phyloP scores from a whole-genome alignment of 1,140 invertebrate genomes.

The Platorchestia sp. region DNA sequence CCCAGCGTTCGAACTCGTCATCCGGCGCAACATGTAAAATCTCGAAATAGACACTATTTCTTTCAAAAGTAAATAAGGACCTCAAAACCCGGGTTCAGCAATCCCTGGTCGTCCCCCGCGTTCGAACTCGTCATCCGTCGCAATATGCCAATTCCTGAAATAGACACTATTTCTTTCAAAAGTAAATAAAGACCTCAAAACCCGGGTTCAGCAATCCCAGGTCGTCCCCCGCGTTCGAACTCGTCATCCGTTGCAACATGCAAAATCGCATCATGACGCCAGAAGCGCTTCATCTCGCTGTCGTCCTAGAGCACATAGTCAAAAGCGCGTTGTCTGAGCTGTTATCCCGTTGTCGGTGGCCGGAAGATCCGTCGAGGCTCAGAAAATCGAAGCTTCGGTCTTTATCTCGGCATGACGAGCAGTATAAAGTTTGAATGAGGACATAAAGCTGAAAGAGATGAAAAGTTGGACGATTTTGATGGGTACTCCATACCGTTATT shows the following conservation, averaged over 20 bases:
- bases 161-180: neutral
- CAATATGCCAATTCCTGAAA: neutral
- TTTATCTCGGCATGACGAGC: conserved; percentile 44
- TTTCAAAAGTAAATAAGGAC: neutral
- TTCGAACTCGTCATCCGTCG: neutral
- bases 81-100: neutral
- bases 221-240: too few relatives aligned
- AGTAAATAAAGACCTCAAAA: neutral
- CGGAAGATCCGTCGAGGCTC: neutral
- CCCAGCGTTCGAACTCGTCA: too few relatives aligned
- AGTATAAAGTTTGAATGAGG: conserved; percentile 38
- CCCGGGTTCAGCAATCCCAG: neutral
- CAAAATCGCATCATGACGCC: neutral
- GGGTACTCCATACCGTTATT: conserved; percentile 32
- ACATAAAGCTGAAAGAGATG: conserved; percentile 44
- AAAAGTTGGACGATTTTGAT: conserved; percentile 52
- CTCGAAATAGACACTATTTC: neutral
- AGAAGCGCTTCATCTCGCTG: neutral
- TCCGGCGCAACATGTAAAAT: too few relatives aligned
- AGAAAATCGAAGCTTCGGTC: conserved; percentile 17
- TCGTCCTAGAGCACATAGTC: neutral
- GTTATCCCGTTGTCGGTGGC: neutral
- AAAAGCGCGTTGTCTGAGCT: neutral
- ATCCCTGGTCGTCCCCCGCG: neutral
- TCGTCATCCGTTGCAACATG: neutral